A percentile compares a stretch with the other conserved stretches of the same genome.
These are phyloP conservation scores for Mugil cephalus DNA, from an alignment of 2,113 vertebrate species.

Conservation along the genomic window DNA sequence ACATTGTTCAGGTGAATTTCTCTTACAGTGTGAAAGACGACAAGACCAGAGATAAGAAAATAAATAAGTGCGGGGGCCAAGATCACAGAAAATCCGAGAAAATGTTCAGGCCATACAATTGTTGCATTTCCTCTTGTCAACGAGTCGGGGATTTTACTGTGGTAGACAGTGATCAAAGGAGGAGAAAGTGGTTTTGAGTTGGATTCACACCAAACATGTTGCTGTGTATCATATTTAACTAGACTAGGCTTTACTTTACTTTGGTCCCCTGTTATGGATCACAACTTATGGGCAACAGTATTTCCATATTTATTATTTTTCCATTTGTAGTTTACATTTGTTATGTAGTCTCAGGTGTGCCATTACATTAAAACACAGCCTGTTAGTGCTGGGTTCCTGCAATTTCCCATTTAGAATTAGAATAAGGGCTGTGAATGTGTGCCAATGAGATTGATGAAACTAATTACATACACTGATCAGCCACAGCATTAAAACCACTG, in stretches of 20 bases:
- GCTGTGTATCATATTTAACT: too few relatives aligned
- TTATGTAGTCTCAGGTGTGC: background rate
- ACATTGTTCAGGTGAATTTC: constrained; percentile 93
- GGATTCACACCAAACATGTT: too few relatives aligned
- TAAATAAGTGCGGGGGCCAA: background rate
- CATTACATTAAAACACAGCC: constrained; percentile 25
- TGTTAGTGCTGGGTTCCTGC: constrained; percentile 12
- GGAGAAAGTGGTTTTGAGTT: too few relatives aligned
- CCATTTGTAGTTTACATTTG: background rate
- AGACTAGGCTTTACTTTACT: background rate
- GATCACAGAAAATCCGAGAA: background rate
- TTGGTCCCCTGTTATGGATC: background rate
- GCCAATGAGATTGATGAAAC: too few relatives aligned
- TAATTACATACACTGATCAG: too few relatives aligned
- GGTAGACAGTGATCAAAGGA: too few relatives aligned
- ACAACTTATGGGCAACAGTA: background rate
- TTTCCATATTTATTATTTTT: background rate
- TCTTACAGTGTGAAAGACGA: constrained; percentile 13
- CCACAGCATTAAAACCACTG: too few relatives aligned
- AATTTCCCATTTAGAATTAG: background rate
- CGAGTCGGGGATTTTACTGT: too few relatives aligned
- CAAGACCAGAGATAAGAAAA: background rate
- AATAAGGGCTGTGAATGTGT: too few relatives aligned
- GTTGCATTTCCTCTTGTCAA: too few relatives aligned
- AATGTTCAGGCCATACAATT: too few relatives aligned